Evolutionary conservation across 2,888 invertebrate species (phyloP), one percentile per base, ranked within the genome.

Genomic region (Clivina fossor): DNA sequence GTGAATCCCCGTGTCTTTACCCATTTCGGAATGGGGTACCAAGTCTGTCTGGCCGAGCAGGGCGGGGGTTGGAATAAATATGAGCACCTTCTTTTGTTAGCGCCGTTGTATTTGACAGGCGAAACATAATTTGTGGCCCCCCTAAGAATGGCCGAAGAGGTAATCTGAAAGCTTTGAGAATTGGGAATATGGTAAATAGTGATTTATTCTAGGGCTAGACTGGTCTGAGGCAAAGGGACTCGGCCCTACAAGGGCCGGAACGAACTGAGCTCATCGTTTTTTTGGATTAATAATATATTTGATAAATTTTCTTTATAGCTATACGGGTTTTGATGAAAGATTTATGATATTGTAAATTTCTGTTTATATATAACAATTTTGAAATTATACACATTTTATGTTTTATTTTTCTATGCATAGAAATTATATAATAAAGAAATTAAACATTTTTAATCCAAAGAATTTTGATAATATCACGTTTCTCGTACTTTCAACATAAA

Each of bases 71-170:
- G 55, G 56, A 61, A 58, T 58, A 59, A 61, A 61, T 59, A 59
- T 56, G 56, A 57, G 57, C 57, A 57, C 56, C 60, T 61, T 57
- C 51, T 56, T 61, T 61, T 56, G 50, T 56, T 50, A 63, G 67
- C 60, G 55, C 66, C 65, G 65, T 67, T 70, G 70, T 66, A 63
- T 64, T 65, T 70, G 70, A 69, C 70, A 68, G 69, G 63, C 62
- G 65, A 63, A 67, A 66, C 65, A 69, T 68, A 69, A 70, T 70
- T 70, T 69, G 68, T 66, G 66, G 68, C 61, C 68, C 69, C 69
- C 69, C 65, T 56, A 56, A 50, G 56, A 50, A 48, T 44, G 49
- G 48, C 47, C 20, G 30, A 56, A 56, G 61, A 63, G 64, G 63
- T 66, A 67, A 67, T 68, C 66, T 66, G 63, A 64, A 61, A 64